These are phyloP conservation scores for Sinocyclocheilus anophthalmus DNA, from an alignment of 2,113 vertebrate genomes.

Conservation along the genomic window DNA sequence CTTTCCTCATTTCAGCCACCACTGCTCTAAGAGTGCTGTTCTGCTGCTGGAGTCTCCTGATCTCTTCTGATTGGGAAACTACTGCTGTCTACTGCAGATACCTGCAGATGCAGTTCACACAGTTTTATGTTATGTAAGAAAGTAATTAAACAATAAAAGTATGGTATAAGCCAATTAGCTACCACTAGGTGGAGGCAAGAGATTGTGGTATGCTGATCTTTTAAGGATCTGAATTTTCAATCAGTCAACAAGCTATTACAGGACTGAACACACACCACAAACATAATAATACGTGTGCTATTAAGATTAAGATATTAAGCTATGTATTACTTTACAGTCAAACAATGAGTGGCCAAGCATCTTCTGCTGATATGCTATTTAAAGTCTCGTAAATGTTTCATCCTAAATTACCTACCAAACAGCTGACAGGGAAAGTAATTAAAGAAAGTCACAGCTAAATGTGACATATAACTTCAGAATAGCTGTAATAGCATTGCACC, in stretches of 20 bases:
- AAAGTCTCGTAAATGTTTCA: conserved; percentile 48
- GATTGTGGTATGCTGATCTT: neutral
- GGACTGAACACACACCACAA: neutral
- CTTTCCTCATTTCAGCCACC: conserved; percentile 85
- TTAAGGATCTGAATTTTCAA: conserved; percentile 1
- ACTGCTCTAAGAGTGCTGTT: conserved; percentile 77
- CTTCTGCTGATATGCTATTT: conserved; percentile 48
- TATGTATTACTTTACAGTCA: conserved; percentile 11
- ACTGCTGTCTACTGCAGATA: conserved; percentile 18
- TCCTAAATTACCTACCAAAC: neutral
- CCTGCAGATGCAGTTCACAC: neutral
- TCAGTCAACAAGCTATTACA: conserved; percentile 29
- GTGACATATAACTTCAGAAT: conserved; percentile 26
- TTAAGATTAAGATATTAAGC: neutral
- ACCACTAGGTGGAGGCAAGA: conserved; percentile 55
- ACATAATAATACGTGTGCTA: neutral
- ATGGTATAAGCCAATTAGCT: neutral
- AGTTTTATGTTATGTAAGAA: neutral
- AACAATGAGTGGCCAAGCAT: conserved; percentile 41
- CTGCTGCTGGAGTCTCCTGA: conserved; percentile 80
- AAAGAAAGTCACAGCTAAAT: conserved; percentile 15
- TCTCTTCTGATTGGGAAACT: conserved; percentile 68
- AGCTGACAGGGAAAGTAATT: neutral
- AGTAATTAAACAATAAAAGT: neutral
- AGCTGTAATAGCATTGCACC: conserved; percentile 25